phyloP scores from a whole-genome alignment of 2,113 vertebrate genomes.

The Barbus barbus region DNA sequence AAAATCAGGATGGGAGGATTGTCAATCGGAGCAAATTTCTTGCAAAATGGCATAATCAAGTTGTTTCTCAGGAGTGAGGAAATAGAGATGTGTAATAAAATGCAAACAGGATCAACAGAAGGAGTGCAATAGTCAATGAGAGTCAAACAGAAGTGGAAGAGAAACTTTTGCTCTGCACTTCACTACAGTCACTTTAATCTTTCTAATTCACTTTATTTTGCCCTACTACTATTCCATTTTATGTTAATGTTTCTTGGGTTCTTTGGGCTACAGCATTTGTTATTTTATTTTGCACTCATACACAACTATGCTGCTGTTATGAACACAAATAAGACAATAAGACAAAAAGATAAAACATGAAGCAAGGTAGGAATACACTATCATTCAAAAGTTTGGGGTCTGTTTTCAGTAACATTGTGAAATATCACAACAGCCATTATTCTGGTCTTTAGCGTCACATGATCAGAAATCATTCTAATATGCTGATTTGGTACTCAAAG shows the following conservation, averaged over 20 bases:
- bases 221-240: background rate
- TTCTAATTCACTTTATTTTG: background rate
- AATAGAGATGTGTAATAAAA: slow-evolving; percentile 45
- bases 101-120: slow-evolving; percentile 33
- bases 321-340: too few relatives aligned
- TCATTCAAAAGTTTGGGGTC: too few relatives aligned
- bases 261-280: background rate
- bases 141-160: background rate
- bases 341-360: too few relatives aligned
- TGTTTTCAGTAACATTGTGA: too few relatives aligned
- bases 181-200: background rate
- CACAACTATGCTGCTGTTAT: background rate
- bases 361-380: too few relatives aligned
- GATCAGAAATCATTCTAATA: too few relatives aligned
- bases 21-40: slow-evolving; percentile 20
- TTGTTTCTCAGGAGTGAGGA: slow-evolving; percentile 29
- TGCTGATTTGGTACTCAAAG: too few relatives aligned
- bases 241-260: background rate
- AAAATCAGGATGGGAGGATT: slow-evolving; percentile 32
- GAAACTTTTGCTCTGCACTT: background rate
- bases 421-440: too few relatives aligned
- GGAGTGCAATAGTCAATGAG: background rate
- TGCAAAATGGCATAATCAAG: slow-evolving; percentile 35
- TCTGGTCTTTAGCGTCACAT: too few relatives aligned
- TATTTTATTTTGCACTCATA: background rate